These are phyloP conservation scores for Diogma glabrata DNA, from an alignment of 2,888 invertebrate genomes.

Conservation along the genomic window DNA sequence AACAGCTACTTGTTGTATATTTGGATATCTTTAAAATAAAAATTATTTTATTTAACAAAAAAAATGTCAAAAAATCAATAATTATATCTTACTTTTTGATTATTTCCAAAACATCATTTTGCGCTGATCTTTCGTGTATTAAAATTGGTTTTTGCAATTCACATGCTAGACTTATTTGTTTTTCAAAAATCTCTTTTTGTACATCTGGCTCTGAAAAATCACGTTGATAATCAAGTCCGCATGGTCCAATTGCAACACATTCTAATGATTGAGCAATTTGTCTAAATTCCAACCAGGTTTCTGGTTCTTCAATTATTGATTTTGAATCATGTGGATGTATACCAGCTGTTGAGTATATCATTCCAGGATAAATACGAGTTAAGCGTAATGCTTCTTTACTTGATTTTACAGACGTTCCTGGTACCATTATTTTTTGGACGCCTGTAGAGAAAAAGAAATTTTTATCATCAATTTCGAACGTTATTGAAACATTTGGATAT, in stretches of 20 bases:
- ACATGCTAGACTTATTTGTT: constrained; percentile 77
- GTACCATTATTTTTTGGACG: constrained; percentile 89
- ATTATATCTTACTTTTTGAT: constrained; percentile 37
- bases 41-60: not conserved
- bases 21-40: constrained; percentile 30
- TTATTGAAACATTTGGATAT: too few relatives aligned
- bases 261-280: constrained; percentile 69
- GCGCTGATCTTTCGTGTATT: constrained; percentile 87
- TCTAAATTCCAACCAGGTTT: constrained; percentile 65
- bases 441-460: constrained; percentile 42
- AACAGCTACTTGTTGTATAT: constrained; percentile 67
- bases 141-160: constrained; percentile 77
- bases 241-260: constrained; percentile 89
- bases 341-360: constrained; percentile 82
- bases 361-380: constrained; percentile 80
- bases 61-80: not conserved
- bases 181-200: constrained; percentile 76
- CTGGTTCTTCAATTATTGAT: constrained; percentile 58
- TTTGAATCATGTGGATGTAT: constrained; percentile 92
- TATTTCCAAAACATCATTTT: constrained; percentile 71
- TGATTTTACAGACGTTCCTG: constrained; percentile 76
- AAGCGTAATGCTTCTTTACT: constrained; percentile 84
- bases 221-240: constrained; percentile 87
- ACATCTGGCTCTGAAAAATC: constrained; percentile 85
- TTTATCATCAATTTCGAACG: too few relatives aligned